phyloP scores from a whole-genome alignment of 2,797 vertebrate genomes.

The Notoglanidium macrostoma region DNA sequence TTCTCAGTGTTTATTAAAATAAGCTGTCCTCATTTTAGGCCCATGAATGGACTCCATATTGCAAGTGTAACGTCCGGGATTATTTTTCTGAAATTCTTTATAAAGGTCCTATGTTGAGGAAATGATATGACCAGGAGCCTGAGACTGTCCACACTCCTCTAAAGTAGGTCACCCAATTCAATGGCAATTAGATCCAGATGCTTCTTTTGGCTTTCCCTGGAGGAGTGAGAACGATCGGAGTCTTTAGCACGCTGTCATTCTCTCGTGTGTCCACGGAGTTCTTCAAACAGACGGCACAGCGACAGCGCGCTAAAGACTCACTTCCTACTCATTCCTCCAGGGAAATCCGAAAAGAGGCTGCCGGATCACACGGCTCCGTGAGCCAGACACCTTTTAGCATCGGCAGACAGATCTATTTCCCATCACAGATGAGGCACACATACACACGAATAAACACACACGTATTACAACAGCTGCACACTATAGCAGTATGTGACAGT shows the following conservation, averaged over 20 bases:
- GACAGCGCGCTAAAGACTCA: conserved; percentile 16
- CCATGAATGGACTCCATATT: neutral
- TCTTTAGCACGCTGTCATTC: conserved; percentile 35
- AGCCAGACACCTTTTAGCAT: conserved; percentile 31
- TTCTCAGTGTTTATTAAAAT: neutral
- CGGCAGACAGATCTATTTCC: conserved; percentile 43
- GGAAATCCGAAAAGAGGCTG: conserved; percentile 7
- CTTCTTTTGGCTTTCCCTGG: conserved; percentile 39
- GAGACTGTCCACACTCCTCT: neutral
- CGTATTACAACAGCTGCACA: neutral
- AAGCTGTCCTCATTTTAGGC: neutral
- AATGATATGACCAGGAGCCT: conserved; percentile 1
- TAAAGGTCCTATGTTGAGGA: neutral
- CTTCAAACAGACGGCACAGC: neutral
- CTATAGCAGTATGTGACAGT: neutral
- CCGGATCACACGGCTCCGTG: conserved; percentile 8
- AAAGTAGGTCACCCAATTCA: conserved; percentile 53
- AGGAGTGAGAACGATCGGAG: conserved; percentile 32
- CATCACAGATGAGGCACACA: conserved; percentile 2
- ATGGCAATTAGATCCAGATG: conserved; percentile 37
- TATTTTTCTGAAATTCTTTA: neutral
- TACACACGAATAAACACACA: neutral
- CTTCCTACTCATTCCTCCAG: neutral
- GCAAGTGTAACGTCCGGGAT: neutral
- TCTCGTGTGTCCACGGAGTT: conserved; percentile 19